Evolutionary conservation across 2,797 vertebrate species (phyloP).

Genomic region (Botia kubotai): DNA sequence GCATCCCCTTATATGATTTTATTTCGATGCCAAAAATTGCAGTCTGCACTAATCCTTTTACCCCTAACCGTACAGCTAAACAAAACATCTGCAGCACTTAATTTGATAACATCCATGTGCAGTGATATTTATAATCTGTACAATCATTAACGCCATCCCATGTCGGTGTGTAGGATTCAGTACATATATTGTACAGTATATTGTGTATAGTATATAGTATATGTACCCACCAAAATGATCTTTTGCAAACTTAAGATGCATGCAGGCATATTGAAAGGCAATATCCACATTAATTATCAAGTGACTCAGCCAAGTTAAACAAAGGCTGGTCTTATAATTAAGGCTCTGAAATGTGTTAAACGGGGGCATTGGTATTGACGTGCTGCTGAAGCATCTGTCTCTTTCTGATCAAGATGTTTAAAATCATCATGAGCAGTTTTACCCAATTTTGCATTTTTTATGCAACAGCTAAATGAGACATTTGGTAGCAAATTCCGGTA

Average conservation of each 20-base stretch:
- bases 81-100: conserved; percentile 7
- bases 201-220: no score
- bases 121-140: not conserved
- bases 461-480: conserved; percentile 1
- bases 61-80: not conserved
- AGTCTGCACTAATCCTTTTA: not conserved
- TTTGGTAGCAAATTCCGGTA: conserved; percentile 3
- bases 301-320: conserved; percentile 20
- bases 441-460: not conserved
- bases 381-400: conserved; percentile 15
- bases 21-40: not conserved
- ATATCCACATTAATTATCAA: conserved; percentile 16
- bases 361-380: conserved; percentile 16
- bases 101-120: conserved; percentile 1
- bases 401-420: conserved; percentile 14
- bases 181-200: not conserved
- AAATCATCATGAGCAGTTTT: not conserved
- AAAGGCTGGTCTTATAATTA: conserved; percentile 10
- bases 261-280: not conserved
- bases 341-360: not conserved
- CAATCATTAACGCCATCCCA: not conserved
- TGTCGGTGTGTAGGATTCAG: not conserved
- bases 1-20: conserved; percentile 9
- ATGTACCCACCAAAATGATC: not conserved
- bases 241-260: conserved; percentile 18